Base-by-base conservation (phyloP, 1,140 invertebrate genomes). In the Bathynomus jamesi region DNA sequence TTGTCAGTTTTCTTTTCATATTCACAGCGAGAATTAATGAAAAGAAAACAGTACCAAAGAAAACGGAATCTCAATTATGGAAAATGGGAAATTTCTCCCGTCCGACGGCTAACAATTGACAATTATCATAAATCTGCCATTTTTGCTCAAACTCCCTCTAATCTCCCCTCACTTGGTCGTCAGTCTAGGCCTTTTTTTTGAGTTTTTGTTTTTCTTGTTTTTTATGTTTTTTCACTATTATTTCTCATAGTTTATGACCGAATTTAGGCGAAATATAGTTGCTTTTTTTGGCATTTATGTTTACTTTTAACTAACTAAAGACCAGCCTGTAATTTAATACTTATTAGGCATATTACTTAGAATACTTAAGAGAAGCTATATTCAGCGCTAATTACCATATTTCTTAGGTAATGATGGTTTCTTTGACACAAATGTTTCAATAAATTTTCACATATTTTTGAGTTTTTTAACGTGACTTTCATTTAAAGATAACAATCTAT, bases 301-400 rank as follows among this genome's bases (percentile, higher is more conserved):
- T 53, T 53, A 53, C 40, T 53, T 53, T 53, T 53, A 53, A 53
- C 40, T 53, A 53, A 53, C 40, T 53, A 53, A 53, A 53, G 40
- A 53, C 40, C 40, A 53, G 40, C 1, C 11, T 21, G 40, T 53
- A 53, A 53, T 53, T 53, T 53, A 53, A 53, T 53, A 53, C 40
- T 53, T 53, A 53, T 53, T 53, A 53, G 40, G 40, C 40, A 53
- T 53, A 53, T 53, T 53, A 53, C 11, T 53, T 53, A 53, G 40
- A 53, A 53, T 53, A 53, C 11, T 53, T 17, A 53, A 5, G 40
- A 53, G 40, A 53, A 53, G 40, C 40, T 53, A 53, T 21, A 53
- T 53, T 53, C 40, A 53, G 40, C 40, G 40, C 40, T 53, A 53
- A 53, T 53, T 53, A 53, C 40, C 40, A 53, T 53, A 53, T 53